Percentiles rank a stretch among this genome's conserved stretches.
Evolutionary conservation across 1,140 invertebrate species (phyloP).

Genomic region (Cydia fagiglandana): DNA sequence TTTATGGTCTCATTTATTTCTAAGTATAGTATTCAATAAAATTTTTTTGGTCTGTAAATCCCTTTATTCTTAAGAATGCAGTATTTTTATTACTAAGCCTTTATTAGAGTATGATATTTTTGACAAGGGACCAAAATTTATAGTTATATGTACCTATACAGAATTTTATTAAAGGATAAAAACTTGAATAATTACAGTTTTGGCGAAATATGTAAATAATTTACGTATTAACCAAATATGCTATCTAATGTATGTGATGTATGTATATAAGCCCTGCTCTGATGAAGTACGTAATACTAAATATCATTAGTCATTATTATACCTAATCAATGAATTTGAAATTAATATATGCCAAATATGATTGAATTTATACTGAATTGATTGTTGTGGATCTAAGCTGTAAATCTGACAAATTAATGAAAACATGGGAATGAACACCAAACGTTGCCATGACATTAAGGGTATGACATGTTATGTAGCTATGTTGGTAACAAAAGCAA

Average conservation of each 20-base stretch:
- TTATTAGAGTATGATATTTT: background rate
- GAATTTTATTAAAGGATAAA: too few relatives aligned
- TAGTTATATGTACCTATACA: too few relatives aligned
- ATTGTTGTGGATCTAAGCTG: too few relatives aligned
- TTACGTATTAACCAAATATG: too few relatives aligned
- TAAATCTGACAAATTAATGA: background rate
- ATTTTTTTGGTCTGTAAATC: background rate
- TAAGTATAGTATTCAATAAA: background rate
- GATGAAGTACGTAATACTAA: background rate
- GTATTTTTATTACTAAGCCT: background rate
- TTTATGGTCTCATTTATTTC: background rate
- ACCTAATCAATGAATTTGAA: background rate
- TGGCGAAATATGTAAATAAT: too few relatives aligned
- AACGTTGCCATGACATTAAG: background rate
- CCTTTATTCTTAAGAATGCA: background rate
- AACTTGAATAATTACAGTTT: too few relatives aligned
- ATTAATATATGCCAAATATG: background rate
- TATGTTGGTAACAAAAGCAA: background rate
- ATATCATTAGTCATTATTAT: background rate
- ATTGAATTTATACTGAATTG: too few relatives aligned
- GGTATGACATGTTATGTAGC: background rate
- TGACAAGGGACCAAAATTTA: too few relatives aligned
- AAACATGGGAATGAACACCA: background rate
- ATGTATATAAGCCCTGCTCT: background rate
- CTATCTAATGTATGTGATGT: background rate